Evolutionary conservation across 2,113 vertebrate species (phyloP).

Genomic region (Xiphophorus couchianus): DNA sequence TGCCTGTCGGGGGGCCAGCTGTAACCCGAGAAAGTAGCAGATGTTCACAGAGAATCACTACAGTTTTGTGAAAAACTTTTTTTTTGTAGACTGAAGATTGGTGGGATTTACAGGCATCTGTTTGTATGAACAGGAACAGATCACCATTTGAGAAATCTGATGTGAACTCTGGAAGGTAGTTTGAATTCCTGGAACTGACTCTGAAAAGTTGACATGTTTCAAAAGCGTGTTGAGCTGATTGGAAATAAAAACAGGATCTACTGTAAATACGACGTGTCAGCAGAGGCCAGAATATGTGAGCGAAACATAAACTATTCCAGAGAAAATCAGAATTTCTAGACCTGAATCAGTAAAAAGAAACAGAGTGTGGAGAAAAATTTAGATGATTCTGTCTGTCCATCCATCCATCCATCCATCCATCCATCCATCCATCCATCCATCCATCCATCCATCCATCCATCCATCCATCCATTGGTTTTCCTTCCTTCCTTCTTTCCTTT

Average conservation of each 20-base stretch:
- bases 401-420: too few species aligned
- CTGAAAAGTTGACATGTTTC: background rate
- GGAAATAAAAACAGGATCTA: background rate
- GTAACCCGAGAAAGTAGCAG: constrained; percentile 81
- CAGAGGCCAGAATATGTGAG: background rate
- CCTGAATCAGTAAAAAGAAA: too few species aligned
- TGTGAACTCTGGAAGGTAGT: background rate
- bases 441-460: too few species aligned
- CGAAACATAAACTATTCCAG: background rate
- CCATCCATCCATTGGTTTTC: too few species aligned
- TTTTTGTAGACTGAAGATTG: constrained; percentile 44
- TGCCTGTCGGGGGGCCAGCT: constrained; percentile 51
- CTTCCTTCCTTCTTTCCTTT: too few species aligned
- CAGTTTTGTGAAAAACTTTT: constrained; percentile 66
- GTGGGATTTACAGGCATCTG: constrained; percentile 5
- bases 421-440: too few species aligned
- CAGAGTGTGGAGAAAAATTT: too few species aligned
- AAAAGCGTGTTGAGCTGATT: background rate
- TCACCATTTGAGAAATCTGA: background rate
- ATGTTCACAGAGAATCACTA: constrained; percentile 81
- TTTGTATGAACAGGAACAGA: background rate
- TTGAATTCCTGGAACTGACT: background rate
- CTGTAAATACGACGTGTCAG: background rate
- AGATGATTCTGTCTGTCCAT: too few species aligned
- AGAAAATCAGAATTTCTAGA: background rate